Evolutionary conservation across 2,113 vertebrate genomes (phyloP).

Genomic region (Arizona elegans): DNA sequence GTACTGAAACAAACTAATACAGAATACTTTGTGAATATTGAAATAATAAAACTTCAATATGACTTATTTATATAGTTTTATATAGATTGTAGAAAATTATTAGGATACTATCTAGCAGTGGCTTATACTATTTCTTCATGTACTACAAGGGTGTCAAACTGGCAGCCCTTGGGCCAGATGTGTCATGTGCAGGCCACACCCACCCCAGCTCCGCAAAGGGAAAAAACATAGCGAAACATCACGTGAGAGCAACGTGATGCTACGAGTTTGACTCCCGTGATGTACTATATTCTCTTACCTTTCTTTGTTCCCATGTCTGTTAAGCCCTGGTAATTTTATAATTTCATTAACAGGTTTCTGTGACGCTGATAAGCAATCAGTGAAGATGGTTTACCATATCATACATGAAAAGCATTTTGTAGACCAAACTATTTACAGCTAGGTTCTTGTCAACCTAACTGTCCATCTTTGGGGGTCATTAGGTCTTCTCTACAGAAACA

Average conservation of each 20-base stretch:
- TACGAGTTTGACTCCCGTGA: not conserved
- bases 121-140: not conserved
- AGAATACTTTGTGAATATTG: not conserved
- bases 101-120: not conserved
- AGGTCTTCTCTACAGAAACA: not conserved
- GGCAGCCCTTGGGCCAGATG: no score
- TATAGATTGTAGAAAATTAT: not conserved
- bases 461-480: not conserved
- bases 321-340: not conserved
- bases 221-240: no score
- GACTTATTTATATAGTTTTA: not conserved
- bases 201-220: no score
- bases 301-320: not conserved
- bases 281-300: not conserved
- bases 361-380: not conserved
- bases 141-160: not conserved
- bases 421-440: not conserved
- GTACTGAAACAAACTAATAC: not conserved
- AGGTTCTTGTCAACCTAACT: not conserved
- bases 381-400: not conserved
- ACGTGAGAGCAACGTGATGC: no score
- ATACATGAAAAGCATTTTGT: not conserved
- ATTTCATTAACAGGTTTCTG: not conserved
- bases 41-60: not conserved
- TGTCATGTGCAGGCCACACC: no score